Conservation (phyloP, 2,797 vertebrate species). For the Diplodus sargus region DNA sequence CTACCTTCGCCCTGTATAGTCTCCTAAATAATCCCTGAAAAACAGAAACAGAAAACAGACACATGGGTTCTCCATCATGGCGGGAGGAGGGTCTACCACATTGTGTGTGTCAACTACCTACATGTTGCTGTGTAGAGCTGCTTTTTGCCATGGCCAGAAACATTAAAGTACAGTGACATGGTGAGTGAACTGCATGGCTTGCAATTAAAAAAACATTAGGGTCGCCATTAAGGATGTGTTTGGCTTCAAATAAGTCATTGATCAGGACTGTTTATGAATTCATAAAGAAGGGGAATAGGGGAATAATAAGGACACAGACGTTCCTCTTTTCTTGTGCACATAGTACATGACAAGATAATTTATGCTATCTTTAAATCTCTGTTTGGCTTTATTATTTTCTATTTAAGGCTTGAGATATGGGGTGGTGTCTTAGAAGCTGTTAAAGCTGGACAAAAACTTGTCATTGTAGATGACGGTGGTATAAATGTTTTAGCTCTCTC, state of each 20-base stretch:
- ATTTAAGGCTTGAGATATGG: slow-evolving; percentile 27
- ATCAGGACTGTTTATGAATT: slow-evolving; percentile 57
- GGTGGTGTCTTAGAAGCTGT: slow-evolving; percentile 26
- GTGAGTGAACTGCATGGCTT: slow-evolving; percentile 31
- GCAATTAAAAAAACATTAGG: slow-evolving; percentile 72
- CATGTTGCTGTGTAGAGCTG: slow-evolving; percentile 33
- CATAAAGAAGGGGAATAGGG: slow-evolving; percentile 13
- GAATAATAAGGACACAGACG: slow-evolving; percentile 18
- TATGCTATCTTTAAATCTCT: slow-evolving; percentile 18
- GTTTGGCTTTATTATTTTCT: slow-evolving; percentile 48
- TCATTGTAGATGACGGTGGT: slow-evolving; percentile 59
- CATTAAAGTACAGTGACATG: slow-evolving; percentile 41
- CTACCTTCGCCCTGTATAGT: slow-evolving; percentile 64
- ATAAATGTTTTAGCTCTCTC: slow-evolving; percentile 62
- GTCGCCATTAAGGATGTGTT: slow-evolving; percentile 46
- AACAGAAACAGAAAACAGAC: slow-evolving; percentile 58
- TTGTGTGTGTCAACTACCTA: slow-evolving; percentile 31
- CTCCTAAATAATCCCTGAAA: slow-evolving; percentile 62
- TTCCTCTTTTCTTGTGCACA: slow-evolving; percentile 5
- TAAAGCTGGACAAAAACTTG: slow-evolving; percentile 41
- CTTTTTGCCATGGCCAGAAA: slow-evolving; percentile 35
- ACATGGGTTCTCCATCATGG: slow-evolving; percentile 62
- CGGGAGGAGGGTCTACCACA: slow-evolving; percentile 33
- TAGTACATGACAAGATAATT: slow-evolving; percentile 21
- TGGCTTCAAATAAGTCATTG: slow-evolving; percentile 41